phyloP scores from a whole-genome alignment of 35 echinoderm and acorn worm genomes.

The Ophiothrix spiculata region DNA sequence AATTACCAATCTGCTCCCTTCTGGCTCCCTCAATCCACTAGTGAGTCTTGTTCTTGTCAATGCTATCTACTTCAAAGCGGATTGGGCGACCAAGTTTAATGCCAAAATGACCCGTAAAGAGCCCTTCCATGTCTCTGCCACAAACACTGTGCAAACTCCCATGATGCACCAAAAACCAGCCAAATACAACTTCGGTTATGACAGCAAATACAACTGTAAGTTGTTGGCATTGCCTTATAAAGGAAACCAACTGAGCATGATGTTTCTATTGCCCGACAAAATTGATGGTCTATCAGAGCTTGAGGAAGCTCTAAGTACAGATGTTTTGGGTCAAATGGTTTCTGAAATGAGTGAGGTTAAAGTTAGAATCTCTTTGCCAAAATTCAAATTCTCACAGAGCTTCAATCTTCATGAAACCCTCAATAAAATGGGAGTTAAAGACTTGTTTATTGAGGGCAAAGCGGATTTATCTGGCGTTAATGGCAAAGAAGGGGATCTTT shows the following conservation, averaged over 20 bases:
- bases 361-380: conserved; percentile 60
- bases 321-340: conserved; percentile 11
- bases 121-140: conserved; percentile 40
- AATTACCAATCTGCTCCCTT: conserved; percentile 47
- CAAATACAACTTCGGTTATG: conserved; percentile 37
- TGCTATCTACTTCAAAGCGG: conserved; percentile 92
- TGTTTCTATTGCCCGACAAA: conserved; percentile 49
- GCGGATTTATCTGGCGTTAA: conserved; percentile 69
- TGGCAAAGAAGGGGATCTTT: conserved; percentile 33
- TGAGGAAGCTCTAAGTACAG: conserved; percentile 27
- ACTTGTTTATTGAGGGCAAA: conserved; percentile 48
- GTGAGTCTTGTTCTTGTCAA: conserved; percentile 74
- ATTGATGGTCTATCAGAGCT: conserved; percentile 41
- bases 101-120: conserved; percentile 4
- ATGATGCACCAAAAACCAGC: conserved; percentile 56
- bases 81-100: conserved; percentile 57
- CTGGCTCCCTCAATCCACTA: conserved; percentile 40
- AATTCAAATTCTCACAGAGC: conserved; percentile 59
- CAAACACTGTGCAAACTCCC: conserved; percentile 6
- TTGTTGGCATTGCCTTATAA: conserved; percentile 70
- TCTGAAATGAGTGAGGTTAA: not conserved
- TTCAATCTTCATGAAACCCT: conserved; percentile 53
- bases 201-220: conserved; percentile 39
- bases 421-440: conserved; percentile 60
- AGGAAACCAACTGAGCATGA: conserved; percentile 57